Conservation (phyloP, 2,113 vertebrate species). For the Corydoras sp. region DNA sequence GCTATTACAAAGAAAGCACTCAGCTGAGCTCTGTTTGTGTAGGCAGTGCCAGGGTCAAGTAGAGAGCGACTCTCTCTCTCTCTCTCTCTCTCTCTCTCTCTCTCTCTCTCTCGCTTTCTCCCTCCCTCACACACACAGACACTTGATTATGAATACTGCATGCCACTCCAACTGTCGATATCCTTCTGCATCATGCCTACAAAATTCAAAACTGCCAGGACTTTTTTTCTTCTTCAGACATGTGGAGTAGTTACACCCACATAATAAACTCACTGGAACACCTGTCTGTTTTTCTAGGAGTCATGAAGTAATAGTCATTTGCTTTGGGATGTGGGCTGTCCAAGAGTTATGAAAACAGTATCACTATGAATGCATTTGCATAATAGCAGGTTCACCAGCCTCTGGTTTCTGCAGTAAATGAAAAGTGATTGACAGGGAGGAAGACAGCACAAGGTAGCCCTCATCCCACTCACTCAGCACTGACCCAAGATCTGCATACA, state of each 20-base stretch:
- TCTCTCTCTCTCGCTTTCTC: too few relatives aligned
- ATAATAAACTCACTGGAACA: constrained; percentile 23
- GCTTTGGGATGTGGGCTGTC: constrained; percentile 76
- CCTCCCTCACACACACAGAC: not conserved
- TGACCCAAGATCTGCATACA: constrained; percentile 35
- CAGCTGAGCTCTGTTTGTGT: constrained; percentile 44
- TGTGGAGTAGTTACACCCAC: constrained; percentile 26
- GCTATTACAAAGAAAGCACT: constrained; percentile 48
- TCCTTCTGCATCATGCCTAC: constrained; percentile 17
- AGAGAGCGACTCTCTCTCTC: constrained; percentile 13
- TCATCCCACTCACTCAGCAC: constrained; percentile 39
- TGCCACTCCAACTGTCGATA: constrained; percentile 22
- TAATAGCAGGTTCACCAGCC: constrained; percentile 85
- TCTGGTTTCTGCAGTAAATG: constrained; percentile 86
- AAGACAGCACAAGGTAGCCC: constrained; percentile 39
- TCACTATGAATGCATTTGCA: constrained; percentile 83
- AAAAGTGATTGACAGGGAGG: constrained; percentile 67
- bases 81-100: too few relatives aligned
- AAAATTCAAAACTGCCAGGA: constrained; percentile 8
- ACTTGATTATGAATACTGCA: constrained; percentile 10
- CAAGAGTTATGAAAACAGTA: constrained; percentile 80
- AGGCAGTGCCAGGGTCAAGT: constrained; percentile 48
- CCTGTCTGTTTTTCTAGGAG: constrained; percentile 36
- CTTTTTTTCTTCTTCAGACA: constrained; percentile 16
- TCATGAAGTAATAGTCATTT: constrained; percentile 45